Evolutionary conservation across 2,113 vertebrate species (phyloP).

Genomic region (Rhodinocichla rosea): DNA sequence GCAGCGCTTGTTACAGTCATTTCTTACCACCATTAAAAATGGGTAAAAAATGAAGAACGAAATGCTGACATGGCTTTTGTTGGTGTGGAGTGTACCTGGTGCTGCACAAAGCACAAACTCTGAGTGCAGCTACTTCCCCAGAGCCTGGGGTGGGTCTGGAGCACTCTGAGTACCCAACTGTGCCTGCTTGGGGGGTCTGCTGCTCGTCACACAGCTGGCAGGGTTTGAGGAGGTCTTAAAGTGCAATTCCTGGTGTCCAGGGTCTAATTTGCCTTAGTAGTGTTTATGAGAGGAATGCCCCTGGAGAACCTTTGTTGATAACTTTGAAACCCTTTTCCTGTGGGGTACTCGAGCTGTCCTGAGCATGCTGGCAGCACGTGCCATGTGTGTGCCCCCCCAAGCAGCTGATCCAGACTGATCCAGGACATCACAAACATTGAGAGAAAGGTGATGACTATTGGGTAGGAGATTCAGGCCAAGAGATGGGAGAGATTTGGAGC

Average conservation of each 20-base stretch:
- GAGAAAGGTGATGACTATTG: neutral
- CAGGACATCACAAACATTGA: neutral
- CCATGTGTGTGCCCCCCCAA: neutral
- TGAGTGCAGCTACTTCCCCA: neutral
- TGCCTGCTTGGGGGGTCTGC: rapidly evolving
- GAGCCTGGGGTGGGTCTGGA: neutral
- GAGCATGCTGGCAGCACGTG: rapidly evolving
- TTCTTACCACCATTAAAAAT: neutral
- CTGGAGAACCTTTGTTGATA: rapidly evolving
- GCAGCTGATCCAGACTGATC: neutral
- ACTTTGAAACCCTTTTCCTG: neutral
- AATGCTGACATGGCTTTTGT: neutral
- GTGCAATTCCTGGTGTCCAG: neutral
- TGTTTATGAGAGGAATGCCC: neutral
- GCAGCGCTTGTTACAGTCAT: neutral
- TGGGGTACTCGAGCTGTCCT: rapidly evolving
- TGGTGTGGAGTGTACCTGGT: neutral
- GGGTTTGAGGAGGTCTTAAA: rapidly evolving
- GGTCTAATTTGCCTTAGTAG: neutral
- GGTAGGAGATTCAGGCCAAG: neutral
- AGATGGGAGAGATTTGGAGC: neutral
- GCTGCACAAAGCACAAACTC: neutral
- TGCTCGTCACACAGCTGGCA: rapidly evolving
- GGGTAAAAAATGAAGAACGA: neutral
- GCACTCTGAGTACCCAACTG: rapidly evolving